A percentile compares a stretch with the other conserved stretches of the same genome.
phyloP scores from a whole-genome alignment of 2,797 vertebrate genomes.

The Uromys caudimaculatus region DNA sequence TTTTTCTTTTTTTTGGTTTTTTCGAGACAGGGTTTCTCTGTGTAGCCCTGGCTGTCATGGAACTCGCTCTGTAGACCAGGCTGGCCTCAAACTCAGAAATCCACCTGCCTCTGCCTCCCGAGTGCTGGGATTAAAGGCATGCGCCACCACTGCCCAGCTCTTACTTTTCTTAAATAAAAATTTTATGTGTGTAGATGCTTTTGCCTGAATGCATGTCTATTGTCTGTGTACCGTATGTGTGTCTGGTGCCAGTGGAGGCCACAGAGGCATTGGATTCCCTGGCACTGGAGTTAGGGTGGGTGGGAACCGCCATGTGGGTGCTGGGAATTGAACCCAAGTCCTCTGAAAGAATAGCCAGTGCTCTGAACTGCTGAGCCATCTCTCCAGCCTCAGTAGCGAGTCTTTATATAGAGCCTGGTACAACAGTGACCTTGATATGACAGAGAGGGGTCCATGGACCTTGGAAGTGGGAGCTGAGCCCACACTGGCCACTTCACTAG shows the following conservation, averaged over 20 bases:
- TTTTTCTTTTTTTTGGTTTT: too few species aligned
- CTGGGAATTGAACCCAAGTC: neutral
- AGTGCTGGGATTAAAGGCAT: too few species aligned
- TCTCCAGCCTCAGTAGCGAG: neutral
- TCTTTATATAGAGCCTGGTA: neutral
- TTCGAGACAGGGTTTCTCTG: too few species aligned
- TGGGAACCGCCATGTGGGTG: neutral
- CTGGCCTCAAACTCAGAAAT: too few species aligned
- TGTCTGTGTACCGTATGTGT: neutral
- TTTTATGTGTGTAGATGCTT: neutral
- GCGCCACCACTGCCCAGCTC: too few species aligned
- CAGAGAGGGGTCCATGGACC: neutral
- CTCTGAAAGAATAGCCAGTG: neutral
- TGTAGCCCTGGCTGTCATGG: too few species aligned
- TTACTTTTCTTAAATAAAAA: neutral
- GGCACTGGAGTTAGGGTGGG: neutral
- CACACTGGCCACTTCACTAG: fast-evolving
- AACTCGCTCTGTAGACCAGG: too few species aligned
- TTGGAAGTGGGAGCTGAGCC: neutral
- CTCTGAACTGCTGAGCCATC: neutral
- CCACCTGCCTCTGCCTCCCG: too few species aligned
- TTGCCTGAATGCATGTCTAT: neutral
- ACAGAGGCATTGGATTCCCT: neutral
- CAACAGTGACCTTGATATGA: neutral
- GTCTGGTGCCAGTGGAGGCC: neutral